Conservation (phyloP, 2,888 invertebrate species). For the Anagyrus pseudococci region DNA sequence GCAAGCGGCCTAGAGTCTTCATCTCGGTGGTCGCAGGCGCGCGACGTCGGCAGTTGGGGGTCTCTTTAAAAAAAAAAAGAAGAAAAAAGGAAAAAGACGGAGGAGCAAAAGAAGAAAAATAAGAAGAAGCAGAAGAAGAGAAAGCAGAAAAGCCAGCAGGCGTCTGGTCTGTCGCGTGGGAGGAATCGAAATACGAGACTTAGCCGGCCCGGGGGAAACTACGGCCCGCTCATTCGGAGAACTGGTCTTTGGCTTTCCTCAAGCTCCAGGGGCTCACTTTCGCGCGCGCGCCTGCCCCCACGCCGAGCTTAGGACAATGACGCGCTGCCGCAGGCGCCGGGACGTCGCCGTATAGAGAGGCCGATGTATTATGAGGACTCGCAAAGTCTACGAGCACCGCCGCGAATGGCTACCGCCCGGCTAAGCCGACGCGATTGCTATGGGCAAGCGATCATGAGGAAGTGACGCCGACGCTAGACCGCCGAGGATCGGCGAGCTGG, state of each 20-base stretch:
- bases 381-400: too few species aligned
- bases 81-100: background rate
- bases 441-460: too few species aligned
- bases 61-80: conserved; percentile 16
- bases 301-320: background rate
- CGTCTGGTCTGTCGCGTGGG: conserved; percentile 30
- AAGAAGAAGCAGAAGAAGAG: background rate
- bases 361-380: too few species aligned
- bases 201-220: background rate
- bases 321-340: background rate
- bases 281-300: background rate
- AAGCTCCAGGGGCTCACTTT: conserved; percentile 3
- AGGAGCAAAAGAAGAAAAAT: background rate
- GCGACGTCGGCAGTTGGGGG: background rate
- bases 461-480: too few species aligned
- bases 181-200: conserved; percentile 28
- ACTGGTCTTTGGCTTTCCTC: conserved; percentile 29
- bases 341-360: too few species aligned
- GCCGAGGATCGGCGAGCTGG: too few species aligned
- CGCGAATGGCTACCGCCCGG: too few species aligned
- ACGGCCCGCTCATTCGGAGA: conserved; percentile 19
- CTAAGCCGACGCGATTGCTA: too few species aligned
- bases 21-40: conserved; percentile 14
- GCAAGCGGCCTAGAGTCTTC: background rate
- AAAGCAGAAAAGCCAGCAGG: background rate